phyloP scores from a whole-genome alignment of 2,797 vertebrate species.

The Apogon talboti region DNA sequence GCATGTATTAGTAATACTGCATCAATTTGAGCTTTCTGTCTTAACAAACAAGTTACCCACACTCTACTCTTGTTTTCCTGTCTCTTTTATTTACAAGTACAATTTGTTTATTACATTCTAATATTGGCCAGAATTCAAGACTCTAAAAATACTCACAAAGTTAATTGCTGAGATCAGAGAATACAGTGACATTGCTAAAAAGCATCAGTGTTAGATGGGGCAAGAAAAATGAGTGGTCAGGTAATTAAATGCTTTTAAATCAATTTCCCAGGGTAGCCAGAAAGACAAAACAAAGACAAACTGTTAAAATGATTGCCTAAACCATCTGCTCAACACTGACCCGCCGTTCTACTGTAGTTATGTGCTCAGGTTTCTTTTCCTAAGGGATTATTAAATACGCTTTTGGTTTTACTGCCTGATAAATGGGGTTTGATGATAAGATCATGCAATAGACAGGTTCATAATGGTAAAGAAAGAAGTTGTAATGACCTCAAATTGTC shows the following conservation, averaged over 20 bases:
- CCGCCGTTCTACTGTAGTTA: not conserved
- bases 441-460: not conserved
- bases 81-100: not conserved
- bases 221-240: not conserved
- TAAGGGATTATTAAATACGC: not conserved
- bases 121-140: not conserved
- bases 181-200: not conserved
- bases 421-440: too few relatives aligned
- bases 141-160: not conserved
- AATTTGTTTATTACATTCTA: not conserved
- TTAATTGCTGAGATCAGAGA: conserved; percentile 2
- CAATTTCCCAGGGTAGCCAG: not conserved
- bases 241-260: not conserved
- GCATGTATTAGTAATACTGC: not conserved
- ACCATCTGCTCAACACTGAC: not conserved
- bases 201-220: not conserved
- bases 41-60: not conserved
- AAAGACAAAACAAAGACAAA: not conserved
- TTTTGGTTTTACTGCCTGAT: not conserved
- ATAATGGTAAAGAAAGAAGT: too few relatives aligned
- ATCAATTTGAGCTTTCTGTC: conserved; percentile 13
- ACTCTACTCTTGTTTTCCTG: not conserved
- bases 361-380: not conserved
- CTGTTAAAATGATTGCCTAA: not conserved
- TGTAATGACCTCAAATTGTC: too few relatives aligned